A percentile compares a stretch with the other conserved stretches of the same genome.
Conservation (phyloP, 2,113 vertebrate species). For the Hippocampus guttulatus region DNA sequence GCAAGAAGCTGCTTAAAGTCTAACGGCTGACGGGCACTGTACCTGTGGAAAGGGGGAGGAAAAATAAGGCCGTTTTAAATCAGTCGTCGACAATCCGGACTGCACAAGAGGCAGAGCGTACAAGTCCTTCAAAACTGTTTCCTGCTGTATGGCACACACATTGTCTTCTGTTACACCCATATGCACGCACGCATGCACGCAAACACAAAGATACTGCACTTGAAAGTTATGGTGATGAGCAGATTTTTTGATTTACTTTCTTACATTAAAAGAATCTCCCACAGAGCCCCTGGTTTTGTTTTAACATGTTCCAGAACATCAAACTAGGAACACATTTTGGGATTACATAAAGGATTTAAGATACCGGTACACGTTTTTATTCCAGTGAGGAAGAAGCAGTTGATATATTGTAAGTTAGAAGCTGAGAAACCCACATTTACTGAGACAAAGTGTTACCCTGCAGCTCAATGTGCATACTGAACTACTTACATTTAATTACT, state of each 20-base stretch:
- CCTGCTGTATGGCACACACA: slow-evolving; percentile 21
- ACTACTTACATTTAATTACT: no score
- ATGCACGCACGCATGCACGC: slow-evolving; percentile 22
- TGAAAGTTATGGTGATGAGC: slow-evolving; percentile 55
- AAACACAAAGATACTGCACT: slow-evolving; percentile 18
- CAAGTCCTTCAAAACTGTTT: slow-evolving; percentile 32
- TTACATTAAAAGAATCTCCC: slow-evolving; percentile 4
- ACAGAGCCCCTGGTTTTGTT: slow-evolving; percentile 26
- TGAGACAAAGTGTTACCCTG: background rate
- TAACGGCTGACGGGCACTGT: slow-evolving; percentile 15
- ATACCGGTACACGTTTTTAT: slow-evolving; percentile 28
- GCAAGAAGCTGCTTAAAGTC: slow-evolving; percentile 10
- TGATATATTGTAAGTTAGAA: slow-evolving; percentile 21
- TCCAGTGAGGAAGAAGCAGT: slow-evolving; percentile 47
- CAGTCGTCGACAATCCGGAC: slow-evolving; percentile 15
- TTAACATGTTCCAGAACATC: slow-evolving; percentile 61
- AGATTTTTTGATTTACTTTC: slow-evolving; percentile 23
- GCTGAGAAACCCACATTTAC: slow-evolving; percentile 38
- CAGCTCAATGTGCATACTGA: background rate
- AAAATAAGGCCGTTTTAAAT: slow-evolving; percentile 11
- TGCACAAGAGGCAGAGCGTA: slow-evolving; percentile 10
- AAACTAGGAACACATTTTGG: slow-evolving; percentile 66
- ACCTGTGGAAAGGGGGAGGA: slow-evolving; percentile 20
- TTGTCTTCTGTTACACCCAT: slow-evolving; percentile 34
- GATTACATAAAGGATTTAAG: slow-evolving; percentile 51